Base-by-base conservation (phyloP, 2,113 vertebrate genomes). In the human region DNA sequence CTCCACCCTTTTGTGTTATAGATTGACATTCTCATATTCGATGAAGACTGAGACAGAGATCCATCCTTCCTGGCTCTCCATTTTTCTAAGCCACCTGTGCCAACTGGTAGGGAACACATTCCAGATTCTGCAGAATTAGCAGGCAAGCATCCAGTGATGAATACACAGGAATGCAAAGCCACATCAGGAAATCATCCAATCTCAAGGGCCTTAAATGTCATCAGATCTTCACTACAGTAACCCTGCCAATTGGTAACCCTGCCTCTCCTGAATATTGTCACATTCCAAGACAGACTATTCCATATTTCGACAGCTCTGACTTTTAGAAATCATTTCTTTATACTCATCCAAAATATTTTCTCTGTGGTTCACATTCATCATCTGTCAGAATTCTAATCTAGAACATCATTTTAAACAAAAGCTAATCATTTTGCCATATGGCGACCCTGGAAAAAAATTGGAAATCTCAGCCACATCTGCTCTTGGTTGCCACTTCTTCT, bases 131-230 rank as follows among this genome's bases (percentile, higher is more conserved):
- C 84, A 94, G 78, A 86, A 94, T 32, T 30, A 84, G 73, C 64
- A 72, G 84, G 97, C 95, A 79, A 85, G 64, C 55, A 89, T 86
- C 90, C 88, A 90, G 35, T 3, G 38, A 55, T 38, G 78, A 90
- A 81, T 17, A 82, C 4, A 1, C 45, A 68, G 50, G 88, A 52
- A 90, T 85, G 57, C 95, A 95, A 94, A 95, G 52, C 73, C 27
- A 8, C 89, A 76, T 92, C 90, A 72, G 90, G 97, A 89, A 88
- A 94, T 38, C 57, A 61, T 59, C 97, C 94, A 59, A 3, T 78
- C 90, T 97, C 90, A 94, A 97, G 40, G 94, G 89, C 94, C 92
- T 95, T 64, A 93, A 98, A 97, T 95, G 75, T 95, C 94, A 96
- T 94, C 70, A 52, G 61, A 92, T 25, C 70, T 22, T 25, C 5